Conservation (phyloP, 2,888 invertebrate genomes). For the Oxyscelio sp. region DNA sequence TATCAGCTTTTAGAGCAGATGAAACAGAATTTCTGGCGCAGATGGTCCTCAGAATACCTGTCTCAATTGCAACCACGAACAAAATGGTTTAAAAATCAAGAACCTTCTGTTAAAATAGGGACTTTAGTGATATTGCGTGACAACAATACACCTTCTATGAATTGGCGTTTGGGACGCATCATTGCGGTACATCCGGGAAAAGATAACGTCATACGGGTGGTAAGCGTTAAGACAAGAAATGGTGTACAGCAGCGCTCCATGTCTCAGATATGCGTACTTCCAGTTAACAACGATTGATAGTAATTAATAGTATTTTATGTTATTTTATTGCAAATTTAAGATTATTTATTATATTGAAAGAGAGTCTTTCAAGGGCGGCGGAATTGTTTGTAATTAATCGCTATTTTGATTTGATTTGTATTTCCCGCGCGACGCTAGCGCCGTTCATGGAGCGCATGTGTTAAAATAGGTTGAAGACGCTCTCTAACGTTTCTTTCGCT, state of each 20-base stretch:
- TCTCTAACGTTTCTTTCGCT: too few species aligned
- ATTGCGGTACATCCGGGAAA: background rate
- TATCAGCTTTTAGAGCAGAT: too few species aligned
- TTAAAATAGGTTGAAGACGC: too few species aligned
- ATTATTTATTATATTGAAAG: slow-evolving; percentile 2
- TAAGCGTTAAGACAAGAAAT: background rate
- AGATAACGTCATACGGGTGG: background rate
- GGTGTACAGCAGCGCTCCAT: slow-evolving; percentile 4
- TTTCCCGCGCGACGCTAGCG: too few species aligned
- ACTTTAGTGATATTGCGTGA: background rate
- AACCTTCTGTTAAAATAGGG: background rate
- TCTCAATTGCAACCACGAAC: slow-evolving; percentile 9
- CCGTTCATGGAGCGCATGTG: too few species aligned
- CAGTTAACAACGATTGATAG: background rate
- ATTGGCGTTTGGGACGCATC: slow-evolving; percentile 1
- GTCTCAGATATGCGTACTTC: background rate
- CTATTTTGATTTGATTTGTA: too few species aligned
- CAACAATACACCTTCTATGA: background rate
- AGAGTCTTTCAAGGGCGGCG: slow-evolving; percentile 2
- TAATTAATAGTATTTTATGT: background rate
- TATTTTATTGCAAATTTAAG: background rate
- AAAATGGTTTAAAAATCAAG: background rate
- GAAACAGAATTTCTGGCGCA: too few species aligned
- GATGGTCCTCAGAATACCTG: slow-evolving; percentile 13
- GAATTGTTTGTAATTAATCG: background rate